Evolutionary conservation across 2,797 vertebrate genomes (phyloP).

Genomic region (Prionace glauca): DNA sequence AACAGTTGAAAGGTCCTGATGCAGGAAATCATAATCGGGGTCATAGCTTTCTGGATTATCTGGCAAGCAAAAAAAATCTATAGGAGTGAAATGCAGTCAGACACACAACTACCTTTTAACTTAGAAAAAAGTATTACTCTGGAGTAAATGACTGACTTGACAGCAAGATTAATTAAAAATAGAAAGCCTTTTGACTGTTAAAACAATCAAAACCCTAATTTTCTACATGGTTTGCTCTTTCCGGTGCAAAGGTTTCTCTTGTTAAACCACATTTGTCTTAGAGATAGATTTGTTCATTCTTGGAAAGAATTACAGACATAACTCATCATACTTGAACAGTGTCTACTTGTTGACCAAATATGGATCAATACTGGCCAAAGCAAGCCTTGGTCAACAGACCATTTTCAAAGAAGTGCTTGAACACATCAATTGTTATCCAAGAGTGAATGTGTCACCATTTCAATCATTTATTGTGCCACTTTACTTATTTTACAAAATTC

Average conservation of each 20-base stretch:
- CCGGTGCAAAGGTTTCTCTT: background rate
- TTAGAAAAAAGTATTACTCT: background rate
- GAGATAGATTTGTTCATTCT: background rate
- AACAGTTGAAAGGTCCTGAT: conserved; percentile 84
- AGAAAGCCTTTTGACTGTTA: background rate
- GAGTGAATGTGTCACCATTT: background rate
- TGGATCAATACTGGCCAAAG: background rate
- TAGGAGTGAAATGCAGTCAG: background rate
- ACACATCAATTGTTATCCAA: background rate
- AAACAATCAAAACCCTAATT: background rate
- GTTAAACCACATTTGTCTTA: background rate
- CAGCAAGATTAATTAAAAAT: background rate
- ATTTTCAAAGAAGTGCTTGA: background rate
- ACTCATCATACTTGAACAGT: background rate
- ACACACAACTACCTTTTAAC: background rate
- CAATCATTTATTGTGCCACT: background rate
- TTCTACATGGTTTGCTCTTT: background rate
- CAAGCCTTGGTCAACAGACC: background rate
- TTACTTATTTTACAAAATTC: background rate
- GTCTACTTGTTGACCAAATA: background rate
- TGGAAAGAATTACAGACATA: background rate
- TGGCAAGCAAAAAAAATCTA: conserved; percentile 42
- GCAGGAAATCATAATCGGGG: conserved; percentile 95
- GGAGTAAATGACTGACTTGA: background rate
- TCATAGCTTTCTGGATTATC: conserved; percentile 81